Conservation (phyloP, 2,888 invertebrate species). For the Dynastes maya region DNA sequence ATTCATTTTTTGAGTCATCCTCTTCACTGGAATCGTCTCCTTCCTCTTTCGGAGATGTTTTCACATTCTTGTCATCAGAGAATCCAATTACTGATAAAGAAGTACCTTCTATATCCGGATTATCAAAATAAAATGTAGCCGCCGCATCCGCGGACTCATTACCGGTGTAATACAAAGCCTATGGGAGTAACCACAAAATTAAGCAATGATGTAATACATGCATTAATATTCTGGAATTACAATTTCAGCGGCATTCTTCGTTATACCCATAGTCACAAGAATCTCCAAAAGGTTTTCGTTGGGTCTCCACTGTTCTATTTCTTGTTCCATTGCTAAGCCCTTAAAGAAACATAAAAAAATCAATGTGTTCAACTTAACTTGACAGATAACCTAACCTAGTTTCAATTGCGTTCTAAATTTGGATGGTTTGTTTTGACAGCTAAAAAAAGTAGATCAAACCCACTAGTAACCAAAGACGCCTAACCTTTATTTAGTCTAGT, state of each 20-base stretch:
- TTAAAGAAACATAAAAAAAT: constrained; percentile 44
- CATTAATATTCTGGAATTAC: constrained; percentile 59
- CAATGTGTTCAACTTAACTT: constrained; percentile 50
- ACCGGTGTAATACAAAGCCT: constrained; percentile 74
- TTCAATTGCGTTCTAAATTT: constrained; percentile 27
- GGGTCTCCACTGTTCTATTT: constrained; percentile 60
- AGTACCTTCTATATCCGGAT: constrained; percentile 65
- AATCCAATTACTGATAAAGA: constrained; percentile 52
- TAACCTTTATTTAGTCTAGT: not conserved
- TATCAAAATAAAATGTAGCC: constrained; percentile 73
- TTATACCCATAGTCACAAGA: constrained; percentile 70
- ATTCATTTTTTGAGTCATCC: constrained; percentile 59
- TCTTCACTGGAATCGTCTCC: constrained; percentile 48
- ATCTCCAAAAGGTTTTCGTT: constrained; percentile 67
- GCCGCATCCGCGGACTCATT: constrained; percentile 73
- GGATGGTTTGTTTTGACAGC: constrained; percentile 8
- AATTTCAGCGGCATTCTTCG: constrained; percentile 68
- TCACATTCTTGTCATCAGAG: constrained; percentile 55
- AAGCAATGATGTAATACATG: constrained; percentile 32
- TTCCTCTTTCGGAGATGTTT: constrained; percentile 35
- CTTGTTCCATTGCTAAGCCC: constrained; percentile 52
- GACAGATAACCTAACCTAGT: constrained; percentile 51
- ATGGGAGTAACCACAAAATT: constrained; percentile 52
- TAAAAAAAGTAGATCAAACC: not conserved
- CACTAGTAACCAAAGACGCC: not conserved